Evolutionary conservation across 2,113 vertebrate genomes (phyloP).

Genomic region (Catharus fuscescens): DNA sequence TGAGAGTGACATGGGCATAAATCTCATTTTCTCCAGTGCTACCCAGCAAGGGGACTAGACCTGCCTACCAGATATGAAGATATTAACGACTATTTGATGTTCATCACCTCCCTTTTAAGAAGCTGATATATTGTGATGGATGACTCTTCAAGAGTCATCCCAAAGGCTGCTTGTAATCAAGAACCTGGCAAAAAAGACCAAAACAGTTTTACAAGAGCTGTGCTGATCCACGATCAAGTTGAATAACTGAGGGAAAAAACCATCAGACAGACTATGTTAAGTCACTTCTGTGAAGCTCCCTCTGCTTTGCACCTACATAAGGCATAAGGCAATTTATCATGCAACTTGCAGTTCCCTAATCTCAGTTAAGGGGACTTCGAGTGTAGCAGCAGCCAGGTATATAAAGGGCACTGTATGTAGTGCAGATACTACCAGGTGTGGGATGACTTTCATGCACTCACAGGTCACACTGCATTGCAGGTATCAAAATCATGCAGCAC

Average conservation of each 20-base stretch:
- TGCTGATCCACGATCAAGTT: neutral
- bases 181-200: neutral
- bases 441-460: neutral
- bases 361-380: neutral
- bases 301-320: neutral
- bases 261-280: neutral
- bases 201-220: neutral
- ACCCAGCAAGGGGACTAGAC: neutral
- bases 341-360: neutral
- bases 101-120: neutral
- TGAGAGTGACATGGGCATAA: neutral
- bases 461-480: neutral
- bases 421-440: neutral
- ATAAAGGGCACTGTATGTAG: accelerated
- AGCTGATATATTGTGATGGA: neutral
- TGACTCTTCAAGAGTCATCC: neutral
- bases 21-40: neutral
- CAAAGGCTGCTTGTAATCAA: neutral
- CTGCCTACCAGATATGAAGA: neutral
- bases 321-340: neutral
- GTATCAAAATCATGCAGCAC: neutral
- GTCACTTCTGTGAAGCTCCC: neutral
- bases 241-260: neutral
- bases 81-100: neutral
- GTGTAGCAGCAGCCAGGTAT: neutral